Base-by-base conservation (phyloP, 2,797 vertebrate species). In the Xerus rutilus region DNA sequence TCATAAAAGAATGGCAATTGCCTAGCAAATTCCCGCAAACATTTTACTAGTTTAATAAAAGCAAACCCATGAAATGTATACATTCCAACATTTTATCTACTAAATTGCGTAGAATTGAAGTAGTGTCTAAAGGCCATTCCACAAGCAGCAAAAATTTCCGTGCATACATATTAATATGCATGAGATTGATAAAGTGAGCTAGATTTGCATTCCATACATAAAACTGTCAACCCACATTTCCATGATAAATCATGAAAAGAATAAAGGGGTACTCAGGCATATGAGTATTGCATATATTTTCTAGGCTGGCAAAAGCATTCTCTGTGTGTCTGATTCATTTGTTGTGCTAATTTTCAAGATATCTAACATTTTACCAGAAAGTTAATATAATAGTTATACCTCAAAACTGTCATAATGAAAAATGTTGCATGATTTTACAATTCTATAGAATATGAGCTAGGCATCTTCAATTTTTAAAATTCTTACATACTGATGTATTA, bases 131-230 rank as follows among this genome's bases (percentile, higher is more conserved):
- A 96, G 94, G 74, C 88, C 73, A 96, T 92, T 94, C 93, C 45
- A 84, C 47, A 90, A 90, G 91, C 87, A 96, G 96, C 93, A 96
- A 70, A 93, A 97, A 96, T 96, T 96, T 93, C 73, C 89, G 96
- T 81, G 82, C 25, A 86, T 91, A 86, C 45, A 97, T 90, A 96
- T 98, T 97, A 95, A 94, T 96, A 97, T 93, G 77, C 87, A 97
- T 86, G 78, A 77, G 59, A 88, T 74, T 96, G 89, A 97, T 94
- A 97, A 95, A 96, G 62, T 89, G 87, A 94, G 47, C 69, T 70
- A 79, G 25, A 97, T 96, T 97, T 97, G 79, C 97, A 96, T 96
- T 83, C 93, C 65, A 89, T 90, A 97, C 96, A 97, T 96, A 97
- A 97, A 97, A 94, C 91, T 94, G 93, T 97, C 97, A 97, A 57